A percentile compares a stretch with the other conserved stretches of the same genome.
These are phyloP conservation scores for Chelmon rostratus DNA, from an alignment of 2,797 vertebrate genomes.

Conservation along the genomic window DNA sequence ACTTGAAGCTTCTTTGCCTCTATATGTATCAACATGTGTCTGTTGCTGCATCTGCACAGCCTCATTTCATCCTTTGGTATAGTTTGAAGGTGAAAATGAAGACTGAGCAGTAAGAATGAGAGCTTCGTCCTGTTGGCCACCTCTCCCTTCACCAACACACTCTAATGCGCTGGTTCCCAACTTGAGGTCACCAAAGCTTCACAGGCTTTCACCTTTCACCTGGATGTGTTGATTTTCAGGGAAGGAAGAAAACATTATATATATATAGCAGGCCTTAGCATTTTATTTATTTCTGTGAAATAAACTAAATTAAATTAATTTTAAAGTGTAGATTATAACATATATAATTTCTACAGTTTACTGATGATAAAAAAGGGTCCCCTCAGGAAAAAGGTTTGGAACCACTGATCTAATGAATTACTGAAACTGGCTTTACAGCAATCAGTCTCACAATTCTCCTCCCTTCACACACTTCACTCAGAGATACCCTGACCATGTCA, in stretches of 20 bases:
- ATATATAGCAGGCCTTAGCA: no score
- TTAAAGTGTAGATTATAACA: no score
- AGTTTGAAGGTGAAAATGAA: constrained; percentile 6
- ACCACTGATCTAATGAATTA: background rate
- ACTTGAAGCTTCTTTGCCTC: constrained; percentile 8
- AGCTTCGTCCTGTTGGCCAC: background rate
- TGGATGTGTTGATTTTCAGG: no score
- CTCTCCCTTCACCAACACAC: background rate
- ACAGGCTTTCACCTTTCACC: no score
- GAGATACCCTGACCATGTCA: background rate
- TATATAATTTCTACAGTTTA: no score
- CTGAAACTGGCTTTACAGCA: background rate
- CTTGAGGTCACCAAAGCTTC: no score
- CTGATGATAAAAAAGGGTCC: no score
- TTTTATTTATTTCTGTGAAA: no score
- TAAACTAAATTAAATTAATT: no score
- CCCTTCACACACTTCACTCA: background rate
- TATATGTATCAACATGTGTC: background rate
- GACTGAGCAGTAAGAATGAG: constrained; percentile 6
- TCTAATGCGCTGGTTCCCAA: background rate
- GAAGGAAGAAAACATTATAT: no score
- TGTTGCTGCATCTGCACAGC: background rate
- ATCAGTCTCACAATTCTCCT: background rate
- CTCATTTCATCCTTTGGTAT: background rate
- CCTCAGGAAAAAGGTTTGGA: no score